These are phyloP conservation scores for Pseudococcus longispinus DNA, from an alignment of 2,888 invertebrate species.

Conservation along the genomic window DNA sequence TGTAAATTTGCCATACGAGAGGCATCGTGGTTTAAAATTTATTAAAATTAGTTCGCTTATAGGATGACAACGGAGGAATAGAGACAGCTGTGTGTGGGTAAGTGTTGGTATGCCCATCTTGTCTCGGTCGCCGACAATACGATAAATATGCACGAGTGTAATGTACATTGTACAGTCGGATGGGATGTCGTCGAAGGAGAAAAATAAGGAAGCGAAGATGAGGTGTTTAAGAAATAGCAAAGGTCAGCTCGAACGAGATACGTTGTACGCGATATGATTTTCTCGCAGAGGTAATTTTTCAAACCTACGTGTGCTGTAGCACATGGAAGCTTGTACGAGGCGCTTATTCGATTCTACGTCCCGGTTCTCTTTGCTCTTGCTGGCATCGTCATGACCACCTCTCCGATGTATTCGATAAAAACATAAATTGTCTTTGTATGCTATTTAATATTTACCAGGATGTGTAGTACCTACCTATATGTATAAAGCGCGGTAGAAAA, in stretches of 20 bases:
- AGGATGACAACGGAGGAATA: background rate
- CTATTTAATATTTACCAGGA: background rate
- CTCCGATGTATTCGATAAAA: background rate
- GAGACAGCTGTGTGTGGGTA: background rate
- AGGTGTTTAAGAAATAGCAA: background rate
- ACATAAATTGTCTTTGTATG: background rate
- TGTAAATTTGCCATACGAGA: background rate
- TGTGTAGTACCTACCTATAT: background rate
- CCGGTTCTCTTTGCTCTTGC: too few species aligned
- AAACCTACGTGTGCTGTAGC: conserved; percentile 10
- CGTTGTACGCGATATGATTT: background rate
- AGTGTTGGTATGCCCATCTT: background rate
- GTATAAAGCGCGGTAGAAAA: background rate
- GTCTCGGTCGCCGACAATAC: background rate
- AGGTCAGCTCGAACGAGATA: background rate
- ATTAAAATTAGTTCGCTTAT: conserved; percentile 22
- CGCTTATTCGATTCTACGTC: background rate
- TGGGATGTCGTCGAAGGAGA: background rate
- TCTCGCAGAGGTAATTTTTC: background rate
- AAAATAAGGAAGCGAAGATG: background rate
- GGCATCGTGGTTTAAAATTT: background rate
- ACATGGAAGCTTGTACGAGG: conserved; percentile 1
- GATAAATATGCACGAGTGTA: background rate
- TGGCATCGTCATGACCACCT: background rate
- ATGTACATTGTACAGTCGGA: background rate